Base-by-base conservation (phyloP, 1,140 invertebrate species). In the Pseudomyrmex pallidus region DNA sequence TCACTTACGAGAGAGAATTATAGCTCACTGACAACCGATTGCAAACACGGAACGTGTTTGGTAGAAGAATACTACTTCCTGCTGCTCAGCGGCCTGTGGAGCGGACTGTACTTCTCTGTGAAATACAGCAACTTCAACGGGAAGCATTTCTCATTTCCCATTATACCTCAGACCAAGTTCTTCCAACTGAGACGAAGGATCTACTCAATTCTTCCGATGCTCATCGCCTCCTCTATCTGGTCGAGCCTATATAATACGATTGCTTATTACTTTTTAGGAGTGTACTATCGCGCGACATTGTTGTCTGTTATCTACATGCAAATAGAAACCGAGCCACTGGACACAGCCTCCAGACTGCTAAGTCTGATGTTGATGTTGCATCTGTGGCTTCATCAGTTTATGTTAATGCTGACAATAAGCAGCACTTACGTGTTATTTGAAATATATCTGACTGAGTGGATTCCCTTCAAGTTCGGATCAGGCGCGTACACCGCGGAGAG, bases 381-480 rank as follows among this genome's bases (percentile, higher is more conserved):
- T 70, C 90, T 95, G 0, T 97, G 96, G 96, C 92, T 96, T 13
- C 96, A 97, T 78, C 94, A 95, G n/a, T 95, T 96, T 8, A 93
- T 97, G 25, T 97, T 97, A 84, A 93, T 96, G 48, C 94, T 96
- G 57, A 96, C 95, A 64, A 96, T 96, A 92, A 95, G 96, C 87
- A 95, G 95, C 1, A 97, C 97, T 95, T 95, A 95, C 87, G 93
- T 96, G 61, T 94, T 97, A 54, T 97, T 97, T 76, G 95, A 96
- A 84, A 95, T 96, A 85, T 95, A 96, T 80, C 90, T 97, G 15
- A 96, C 96, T 0, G 96, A 97, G 92, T 95, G 96, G 88, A 93
- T 96, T 84, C 93, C 95, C 9, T 96, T 93, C 92, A 80, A 95
- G 90, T 83, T 93, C 93, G 85, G 92, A 64, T 86, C 7, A 90